Evolutionary conservation across 2,113 vertebrate genomes (phyloP).

Genomic region (Notarius lentiginosus): DNA sequence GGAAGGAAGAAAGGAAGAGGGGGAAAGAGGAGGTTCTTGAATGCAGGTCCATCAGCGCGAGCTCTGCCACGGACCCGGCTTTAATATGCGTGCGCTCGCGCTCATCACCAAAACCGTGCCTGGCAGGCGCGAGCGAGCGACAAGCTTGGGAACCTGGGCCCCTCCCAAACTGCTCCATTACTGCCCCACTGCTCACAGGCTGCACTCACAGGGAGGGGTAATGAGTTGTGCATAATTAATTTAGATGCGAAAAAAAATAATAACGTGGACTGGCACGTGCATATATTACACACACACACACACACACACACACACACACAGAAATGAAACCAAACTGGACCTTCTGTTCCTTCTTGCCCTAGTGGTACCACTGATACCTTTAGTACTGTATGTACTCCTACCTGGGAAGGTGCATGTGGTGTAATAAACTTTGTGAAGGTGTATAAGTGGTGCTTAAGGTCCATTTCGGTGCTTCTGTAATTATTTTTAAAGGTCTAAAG

Average conservation of each 20-base stretch:
- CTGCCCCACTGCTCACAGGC: slow-evolving; percentile 9
- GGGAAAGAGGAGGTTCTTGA: neutral
- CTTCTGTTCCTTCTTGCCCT: neutral
- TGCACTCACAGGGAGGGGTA: neutral
- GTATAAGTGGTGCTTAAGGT: neutral
- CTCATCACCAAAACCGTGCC: slow-evolving; percentile 29
- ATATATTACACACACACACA: neutral
- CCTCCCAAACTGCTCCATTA: slow-evolving; percentile 34
- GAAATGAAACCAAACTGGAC: neutral
- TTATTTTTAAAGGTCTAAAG: neutral
- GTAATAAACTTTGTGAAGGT: too few species aligned
- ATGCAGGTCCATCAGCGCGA: slow-evolving; percentile 27
- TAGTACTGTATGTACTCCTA: neutral
- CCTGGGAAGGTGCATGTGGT: neutral
- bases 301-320: neutral
- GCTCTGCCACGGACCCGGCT: neutral
- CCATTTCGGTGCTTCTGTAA: neutral
- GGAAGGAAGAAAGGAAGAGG: neutral
- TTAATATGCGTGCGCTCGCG: slow-evolving; percentile 30
- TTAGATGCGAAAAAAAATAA: slow-evolving; percentile 7
- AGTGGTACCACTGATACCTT: neutral
- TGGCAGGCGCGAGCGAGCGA: slow-evolving; percentile 20
- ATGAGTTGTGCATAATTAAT: slow-evolving; percentile 39
- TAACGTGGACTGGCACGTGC: neutral
- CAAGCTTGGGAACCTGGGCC: slow-evolving; percentile 14